Base-by-base conservation (phyloP, 2,797 vertebrate genomes). In the Sciaenops ocellatus region DNA sequence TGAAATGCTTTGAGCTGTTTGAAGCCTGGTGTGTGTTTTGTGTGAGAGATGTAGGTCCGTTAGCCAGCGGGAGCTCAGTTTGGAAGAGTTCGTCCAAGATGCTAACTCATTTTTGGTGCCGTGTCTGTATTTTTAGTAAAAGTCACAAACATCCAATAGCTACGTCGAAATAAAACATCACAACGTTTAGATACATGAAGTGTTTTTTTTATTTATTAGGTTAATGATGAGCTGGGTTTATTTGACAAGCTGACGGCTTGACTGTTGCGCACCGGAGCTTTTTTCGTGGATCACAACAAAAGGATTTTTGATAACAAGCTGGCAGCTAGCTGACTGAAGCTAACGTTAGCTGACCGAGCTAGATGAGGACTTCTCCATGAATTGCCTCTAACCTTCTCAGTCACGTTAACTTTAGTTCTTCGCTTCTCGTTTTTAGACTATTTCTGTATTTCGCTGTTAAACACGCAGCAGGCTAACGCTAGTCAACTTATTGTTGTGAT, bases 241-340 rank as follows among this genome's bases (percentile, higher is more conserved):
- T 66, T 64, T 72, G 62, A 46, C 60, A 22, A 46, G 54, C 68
- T 82, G 79, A 30, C 48, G 69, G 79, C 85, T 74, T 61, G 80
- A 89, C 89, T 92, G 89, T 89, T 93, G 92, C 90, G 86, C 89
- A 77, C 51, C 17, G 89, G 81, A 90, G 83, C 69, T 30, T 89
- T 90, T 85, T 89, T 80, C 73, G 67, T 73, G 84, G 89, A 93
- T 93, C 88, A 94, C 89, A 94, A 95, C 93, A 95, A 95, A 94
- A 94, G 94, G 93, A 94, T 92, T 93, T 87, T 89, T 90, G 92
- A 90, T 88, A 92, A 90, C 92, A 93, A 92, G 90, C 91, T 90
- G 87, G 72, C 76, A 77, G 91, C 85, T 82, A 93, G 91, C 90
- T 77, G 20, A 17, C n/a, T 59, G 8, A 46, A 57, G 93, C 91